phyloP scores from a whole-genome alignment of 2,797 vertebrate species.

The Rhinatrema bivittatum region DNA sequence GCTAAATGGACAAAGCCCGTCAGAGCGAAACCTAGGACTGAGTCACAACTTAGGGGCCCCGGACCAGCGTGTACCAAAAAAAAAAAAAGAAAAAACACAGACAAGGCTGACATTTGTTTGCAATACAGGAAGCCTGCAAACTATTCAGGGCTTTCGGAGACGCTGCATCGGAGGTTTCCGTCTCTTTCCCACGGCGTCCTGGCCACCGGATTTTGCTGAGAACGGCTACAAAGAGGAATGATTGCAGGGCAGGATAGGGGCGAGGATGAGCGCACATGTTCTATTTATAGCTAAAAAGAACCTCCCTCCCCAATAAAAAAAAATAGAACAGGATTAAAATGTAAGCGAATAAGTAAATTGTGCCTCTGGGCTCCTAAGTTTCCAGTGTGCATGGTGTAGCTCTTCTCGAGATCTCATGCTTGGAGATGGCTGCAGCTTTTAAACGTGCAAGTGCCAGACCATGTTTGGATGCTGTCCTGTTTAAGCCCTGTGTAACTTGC shows the following conservation, averaged over 20 bases:
- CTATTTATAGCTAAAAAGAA: background rate
- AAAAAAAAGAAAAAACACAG: too few species aligned
- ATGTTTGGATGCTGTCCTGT: too few species aligned
- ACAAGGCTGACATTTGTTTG: constrained; percentile 67
- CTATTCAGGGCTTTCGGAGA: constrained; percentile 50
- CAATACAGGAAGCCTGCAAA: constrained; percentile 60
- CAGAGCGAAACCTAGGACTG: constrained; percentile 65
- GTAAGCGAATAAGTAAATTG: too few species aligned
- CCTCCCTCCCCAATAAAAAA: constrained; percentile 3
- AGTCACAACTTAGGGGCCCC: constrained; percentile 57
- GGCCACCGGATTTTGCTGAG: constrained; percentile 4
- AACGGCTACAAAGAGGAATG: background rate
- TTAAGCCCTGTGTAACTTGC: too few species aligned
- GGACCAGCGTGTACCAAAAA: constrained; percentile 52
- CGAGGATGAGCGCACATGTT: background rate
- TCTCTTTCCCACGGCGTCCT: constrained; percentile 11
- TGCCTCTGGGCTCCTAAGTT: too few species aligned
- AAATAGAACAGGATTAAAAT: too few species aligned
- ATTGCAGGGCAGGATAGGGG: too few species aligned
- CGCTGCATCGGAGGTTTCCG: constrained; percentile 37
- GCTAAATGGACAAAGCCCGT: constrained; percentile 43
- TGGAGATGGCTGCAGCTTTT: too few species aligned
- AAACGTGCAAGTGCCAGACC: too few species aligned
- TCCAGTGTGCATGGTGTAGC: too few species aligned
- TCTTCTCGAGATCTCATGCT: too few species aligned